phyloP scores from a whole-genome alignment of 2,113 vertebrate genomes.

The Edolisoma coerulescens region DNA sequence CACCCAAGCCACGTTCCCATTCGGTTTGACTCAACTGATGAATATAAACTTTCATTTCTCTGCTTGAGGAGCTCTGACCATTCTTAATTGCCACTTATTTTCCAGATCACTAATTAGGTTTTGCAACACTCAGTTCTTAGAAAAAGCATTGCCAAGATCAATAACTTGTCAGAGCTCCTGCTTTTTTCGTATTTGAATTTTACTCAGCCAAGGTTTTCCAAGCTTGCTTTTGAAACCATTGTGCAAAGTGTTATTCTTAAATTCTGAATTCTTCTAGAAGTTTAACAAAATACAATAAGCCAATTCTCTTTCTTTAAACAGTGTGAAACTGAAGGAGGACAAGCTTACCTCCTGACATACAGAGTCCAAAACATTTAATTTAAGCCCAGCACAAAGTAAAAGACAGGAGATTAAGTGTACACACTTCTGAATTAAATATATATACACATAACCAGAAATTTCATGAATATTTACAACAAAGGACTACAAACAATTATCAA shows the following conservation, averaged over 20 bases:
- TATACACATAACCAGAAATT: neutral
- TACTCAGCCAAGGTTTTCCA: neutral
- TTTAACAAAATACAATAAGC: neutral
- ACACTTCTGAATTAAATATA: neutral
- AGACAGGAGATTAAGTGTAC: neutral
- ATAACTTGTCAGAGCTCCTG: neutral
- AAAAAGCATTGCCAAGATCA: neutral
- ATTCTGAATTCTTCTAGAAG: neutral
- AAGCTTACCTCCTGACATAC: neutral
- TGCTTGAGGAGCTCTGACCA: neutral
- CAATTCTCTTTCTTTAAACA: neutral
- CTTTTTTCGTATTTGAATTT: neutral
- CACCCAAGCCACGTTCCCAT: neutral
- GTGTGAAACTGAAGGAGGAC: neutral
- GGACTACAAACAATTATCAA: neutral
- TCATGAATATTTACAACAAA: neutral
- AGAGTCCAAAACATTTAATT: neutral
- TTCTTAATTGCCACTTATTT: slow-evolving; percentile 12
- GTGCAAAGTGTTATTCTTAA: neutral
- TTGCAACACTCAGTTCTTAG: neutral
- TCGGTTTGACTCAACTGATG: neutral
- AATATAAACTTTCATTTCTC: neutral
- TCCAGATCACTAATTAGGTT: neutral
- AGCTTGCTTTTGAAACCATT: neutral
- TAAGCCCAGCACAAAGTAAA: neutral